Evolutionary conservation across 2,797 vertebrate species (phyloP).

Genomic region (Halcyon badia): DNA sequence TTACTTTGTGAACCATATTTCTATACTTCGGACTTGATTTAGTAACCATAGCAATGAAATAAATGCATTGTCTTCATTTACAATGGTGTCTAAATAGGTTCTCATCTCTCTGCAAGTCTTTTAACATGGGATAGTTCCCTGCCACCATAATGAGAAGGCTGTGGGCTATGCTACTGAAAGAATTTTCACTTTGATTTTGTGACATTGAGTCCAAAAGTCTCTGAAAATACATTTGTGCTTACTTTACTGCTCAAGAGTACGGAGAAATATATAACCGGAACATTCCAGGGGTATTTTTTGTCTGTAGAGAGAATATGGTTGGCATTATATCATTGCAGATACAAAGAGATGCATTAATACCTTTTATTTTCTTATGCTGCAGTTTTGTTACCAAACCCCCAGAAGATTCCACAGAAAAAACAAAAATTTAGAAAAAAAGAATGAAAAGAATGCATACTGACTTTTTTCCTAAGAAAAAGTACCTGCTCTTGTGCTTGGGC

Average conservation of each 20-base stretch:
- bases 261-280: neutral
- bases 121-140: constrained; percentile 31
- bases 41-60: constrained; percentile 74
- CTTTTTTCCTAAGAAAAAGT: neutral
- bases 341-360: constrained; percentile 22
- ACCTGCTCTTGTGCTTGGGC: neutral
- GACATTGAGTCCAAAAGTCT: constrained; percentile 9
- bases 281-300: neutral
- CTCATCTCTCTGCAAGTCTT: constrained; percentile 29
- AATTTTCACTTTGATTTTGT: constrained; percentile 42
- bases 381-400: neutral
- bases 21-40: constrained; percentile 34
- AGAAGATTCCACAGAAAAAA: neutral
- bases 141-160: neutral
- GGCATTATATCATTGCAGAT: neutral
- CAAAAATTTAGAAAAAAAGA: neutral
- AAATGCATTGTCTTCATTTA: constrained; percentile 65
- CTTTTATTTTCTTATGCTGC: neutral
- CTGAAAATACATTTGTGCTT: constrained; percentile 10
- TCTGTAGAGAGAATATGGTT: neutral
- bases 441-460: neutral
- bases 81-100: constrained; percentile 67
- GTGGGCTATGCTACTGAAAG: constrained; percentile 19
- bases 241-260: constrained; percentile 4
- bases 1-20: constrained; percentile 9